Evolutionary conservation across 2,888 invertebrate species (phyloP).

Genomic region (Thymelicus acteon): DNA sequence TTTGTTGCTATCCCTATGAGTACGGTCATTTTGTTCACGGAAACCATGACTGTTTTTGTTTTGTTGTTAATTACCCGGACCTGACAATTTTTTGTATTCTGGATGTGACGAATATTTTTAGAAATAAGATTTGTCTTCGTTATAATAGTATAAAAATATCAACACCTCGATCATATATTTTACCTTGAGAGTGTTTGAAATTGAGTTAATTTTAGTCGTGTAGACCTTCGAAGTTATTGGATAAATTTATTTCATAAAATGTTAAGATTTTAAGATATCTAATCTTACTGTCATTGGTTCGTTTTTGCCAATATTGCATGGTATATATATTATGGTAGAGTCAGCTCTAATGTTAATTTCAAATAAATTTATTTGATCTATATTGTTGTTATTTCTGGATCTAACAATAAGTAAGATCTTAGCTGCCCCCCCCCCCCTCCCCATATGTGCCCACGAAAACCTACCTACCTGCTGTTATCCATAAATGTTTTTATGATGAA

Average conservation of each 20-base stretch:
- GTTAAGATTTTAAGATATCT: slow-evolving; percentile 43
- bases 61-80: slow-evolving; percentile 40
- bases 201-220: slow-evolving; percentile 41
- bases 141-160: slow-evolving; percentile 31
- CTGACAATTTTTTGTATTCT: slow-evolving; percentile 37
- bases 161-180: slow-evolving; percentile 46
- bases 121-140: slow-evolving; percentile 40
- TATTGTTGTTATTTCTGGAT: not conserved
- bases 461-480: no score
- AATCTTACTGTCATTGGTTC: slow-evolving; percentile 47
- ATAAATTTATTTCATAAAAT: slow-evolving; percentile 40
- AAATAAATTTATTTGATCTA: slow-evolving; percentile 26
- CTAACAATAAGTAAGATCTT: no score
- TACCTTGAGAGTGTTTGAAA: slow-evolving; percentile 44
- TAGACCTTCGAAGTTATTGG: slow-evolving; percentile 41
- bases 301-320: slow-evolving; percentile 50
- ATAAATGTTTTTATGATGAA: no score
- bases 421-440: no score
- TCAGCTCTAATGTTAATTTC: slow-evolving; percentile 10
- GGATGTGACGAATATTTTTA: slow-evolving; percentile 44
- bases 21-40: slow-evolving; percentile 10
- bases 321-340: slow-evolving; percentile 47
- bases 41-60: slow-evolving; percentile 36
- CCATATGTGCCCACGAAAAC: no score
- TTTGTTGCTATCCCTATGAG: slow-evolving; percentile 14